Evolutionary conservation across 1,140 invertebrate genomes (phyloP).

Genomic region (Melipona quadrifasciata): DNA sequence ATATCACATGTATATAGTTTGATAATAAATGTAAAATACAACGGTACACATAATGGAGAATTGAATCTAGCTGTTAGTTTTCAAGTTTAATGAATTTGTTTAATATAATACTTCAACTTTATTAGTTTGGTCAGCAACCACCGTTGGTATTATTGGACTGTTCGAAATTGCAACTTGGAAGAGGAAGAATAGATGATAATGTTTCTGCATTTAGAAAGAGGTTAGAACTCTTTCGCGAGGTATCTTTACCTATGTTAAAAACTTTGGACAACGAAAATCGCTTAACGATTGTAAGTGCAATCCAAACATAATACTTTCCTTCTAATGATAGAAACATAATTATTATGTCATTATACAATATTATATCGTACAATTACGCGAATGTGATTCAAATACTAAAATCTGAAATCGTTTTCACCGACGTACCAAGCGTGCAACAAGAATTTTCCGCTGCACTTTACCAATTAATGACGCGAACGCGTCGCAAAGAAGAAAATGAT

Average conservation of each 20-base stretch:
- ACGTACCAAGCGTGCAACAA: slow-evolving; percentile 87
- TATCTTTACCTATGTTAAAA: slow-evolving; percentile 94
- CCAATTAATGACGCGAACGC: slow-evolving; percentile 84
- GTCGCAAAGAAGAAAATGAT: slow-evolving; percentile 74
- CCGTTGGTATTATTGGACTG: slow-evolving; percentile 91
- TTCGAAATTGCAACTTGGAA: slow-evolving; percentile 91
- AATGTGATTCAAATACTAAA: not conserved
- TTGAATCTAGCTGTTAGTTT: not conserved
- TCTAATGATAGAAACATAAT: not conserved
- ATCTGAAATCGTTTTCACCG: slow-evolving; percentile 78
- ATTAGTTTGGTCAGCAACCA: slow-evolving; percentile 88
- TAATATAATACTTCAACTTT: not conserved
- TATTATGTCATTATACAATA: not conserved
- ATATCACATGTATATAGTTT: not conserved
- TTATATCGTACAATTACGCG: no score
- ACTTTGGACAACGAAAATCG: slow-evolving; percentile 89
- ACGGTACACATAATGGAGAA: not conserved
- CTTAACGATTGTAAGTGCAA: slow-evolving; percentile 87
- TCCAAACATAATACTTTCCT: no score
- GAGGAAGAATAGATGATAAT: slow-evolving; percentile 91
- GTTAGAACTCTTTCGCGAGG: slow-evolving; percentile 91
- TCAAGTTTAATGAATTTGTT: not conserved
- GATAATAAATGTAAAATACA: no score
- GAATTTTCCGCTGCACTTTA: slow-evolving; percentile 88
- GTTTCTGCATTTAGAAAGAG: slow-evolving; percentile 91